phyloP scores from a whole-genome alignment of 2,888 invertebrate genomes.

The Mesodorylaimus sp. region DNA sequence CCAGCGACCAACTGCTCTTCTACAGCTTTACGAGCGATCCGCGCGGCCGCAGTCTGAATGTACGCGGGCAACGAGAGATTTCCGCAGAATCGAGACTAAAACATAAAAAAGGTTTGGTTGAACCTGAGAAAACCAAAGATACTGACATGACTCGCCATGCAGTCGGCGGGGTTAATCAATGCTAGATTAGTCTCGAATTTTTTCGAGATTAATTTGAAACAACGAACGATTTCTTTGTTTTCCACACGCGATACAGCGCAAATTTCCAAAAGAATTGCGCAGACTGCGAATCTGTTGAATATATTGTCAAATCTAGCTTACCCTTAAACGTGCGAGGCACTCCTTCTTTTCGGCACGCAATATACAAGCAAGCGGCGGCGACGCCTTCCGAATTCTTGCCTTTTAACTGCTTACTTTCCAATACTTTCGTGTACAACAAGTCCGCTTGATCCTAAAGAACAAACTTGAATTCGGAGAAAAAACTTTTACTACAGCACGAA shows the following conservation, averaged over 20 bases:
- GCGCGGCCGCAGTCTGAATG: conserved; percentile 54
- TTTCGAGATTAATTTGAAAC: conserved; percentile 88
- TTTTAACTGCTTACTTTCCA: conserved; percentile 25
- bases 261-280: conserved; percentile 56
- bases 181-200: conserved; percentile 90
- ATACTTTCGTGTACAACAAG: conserved; percentile 71
- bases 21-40: conserved; percentile 86
- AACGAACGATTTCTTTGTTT: conserved; percentile 94
- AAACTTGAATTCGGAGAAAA: too few relatives aligned
- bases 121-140: too few relatives aligned
- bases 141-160: conserved; percentile 58
- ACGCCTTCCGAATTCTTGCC: conserved; percentile 89
- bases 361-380: conserved; percentile 92
- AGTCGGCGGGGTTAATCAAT: conserved; percentile 91
- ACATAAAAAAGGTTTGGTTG: too few relatives aligned
- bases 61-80: conserved; percentile 54
- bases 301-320: too few relatives aligned
- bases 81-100: conserved; percentile 60
- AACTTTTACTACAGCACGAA: too few relatives aligned
- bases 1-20: conserved; percentile 93
- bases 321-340: conserved; percentile 83
- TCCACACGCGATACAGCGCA: conserved; percentile 97
- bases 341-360: conserved; percentile 93
- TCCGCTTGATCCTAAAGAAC: conserved; percentile 62
- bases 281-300: too few relatives aligned